Conservation (phyloP, 2,797 vertebrate genomes). For the Trachurus trachurus region DNA sequence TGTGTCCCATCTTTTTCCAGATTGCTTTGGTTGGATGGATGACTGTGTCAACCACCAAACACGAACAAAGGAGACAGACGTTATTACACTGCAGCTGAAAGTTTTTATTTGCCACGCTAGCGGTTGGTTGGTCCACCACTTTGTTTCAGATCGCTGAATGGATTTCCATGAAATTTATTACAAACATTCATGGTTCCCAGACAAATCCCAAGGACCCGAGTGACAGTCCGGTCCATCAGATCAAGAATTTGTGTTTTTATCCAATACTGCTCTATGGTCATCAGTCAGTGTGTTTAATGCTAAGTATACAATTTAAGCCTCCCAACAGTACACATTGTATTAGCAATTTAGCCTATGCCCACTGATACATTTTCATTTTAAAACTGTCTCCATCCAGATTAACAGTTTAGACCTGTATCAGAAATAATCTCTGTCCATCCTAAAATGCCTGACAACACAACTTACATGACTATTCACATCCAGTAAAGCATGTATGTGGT, state of each 20-base stretch:
- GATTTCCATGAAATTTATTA: background rate
- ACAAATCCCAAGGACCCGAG: background rate
- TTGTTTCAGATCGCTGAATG: background rate
- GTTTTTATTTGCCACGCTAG: background rate
- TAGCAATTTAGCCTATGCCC: too few species aligned
- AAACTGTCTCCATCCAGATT: too few species aligned
- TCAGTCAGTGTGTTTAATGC: too few species aligned
- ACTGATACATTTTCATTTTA: too few species aligned
- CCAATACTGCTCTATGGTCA: background rate
- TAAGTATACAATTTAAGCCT: too few species aligned
- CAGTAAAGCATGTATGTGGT: too few species aligned
- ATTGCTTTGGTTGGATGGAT: conserved; percentile 54
- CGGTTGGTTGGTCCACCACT: background rate
- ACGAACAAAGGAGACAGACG: conserved; percentile 23
- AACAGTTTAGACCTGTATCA: too few species aligned
- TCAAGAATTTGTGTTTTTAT: background rate
- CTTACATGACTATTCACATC: too few species aligned
- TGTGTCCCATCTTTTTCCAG: conserved; percentile 42
- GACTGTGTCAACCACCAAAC: conserved; percentile 43
- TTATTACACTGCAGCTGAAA: conserved; percentile 46
- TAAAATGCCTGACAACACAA: too few species aligned
- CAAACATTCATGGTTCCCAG: background rate
- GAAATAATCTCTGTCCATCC: too few species aligned
- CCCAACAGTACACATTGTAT: background rate
- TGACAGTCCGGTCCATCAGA: background rate